Evolutionary conservation across 2,888 invertebrate genomes (phyloP).

Genomic region (Eilema griseolum): DNA sequence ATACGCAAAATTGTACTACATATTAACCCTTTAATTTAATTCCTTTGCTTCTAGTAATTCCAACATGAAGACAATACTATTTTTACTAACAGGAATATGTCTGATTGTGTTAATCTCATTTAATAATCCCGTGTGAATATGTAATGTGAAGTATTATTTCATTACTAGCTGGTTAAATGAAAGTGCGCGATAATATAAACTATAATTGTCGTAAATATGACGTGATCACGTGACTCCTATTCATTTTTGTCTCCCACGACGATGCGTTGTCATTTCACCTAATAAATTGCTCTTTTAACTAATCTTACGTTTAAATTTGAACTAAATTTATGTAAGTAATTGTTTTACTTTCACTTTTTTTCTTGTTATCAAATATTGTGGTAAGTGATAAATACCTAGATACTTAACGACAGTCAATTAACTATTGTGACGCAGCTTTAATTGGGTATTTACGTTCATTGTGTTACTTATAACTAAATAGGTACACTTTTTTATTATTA

Average conservation of each 20-base stretch:
- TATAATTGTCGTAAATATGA: conserved; percentile 69
- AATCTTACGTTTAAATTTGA: conserved; percentile 64
- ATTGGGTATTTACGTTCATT: not conserved
- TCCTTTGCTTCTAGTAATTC: too few species aligned
- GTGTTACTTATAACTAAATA: not conserved
- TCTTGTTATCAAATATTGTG: conserved; percentile 25
- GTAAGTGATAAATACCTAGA: conserved; percentile 5
- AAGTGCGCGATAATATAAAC: conserved; percentile 73
- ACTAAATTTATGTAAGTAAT: conserved; percentile 56
- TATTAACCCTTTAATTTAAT: conserved; percentile 4
- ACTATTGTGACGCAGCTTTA: not conserved
- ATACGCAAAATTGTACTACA: not conserved
- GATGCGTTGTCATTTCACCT: conserved; percentile 68
- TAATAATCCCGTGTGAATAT: conserved; percentile 36
- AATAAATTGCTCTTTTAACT: conserved; percentile 66
- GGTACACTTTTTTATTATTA: not conserved
- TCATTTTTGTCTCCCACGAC: conserved; percentile 82
- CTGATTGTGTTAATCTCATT: conserved; percentile 2
- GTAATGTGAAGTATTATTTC: conserved; percentile 34
- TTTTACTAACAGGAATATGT: conserved; percentile 2
- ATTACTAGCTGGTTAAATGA: conserved; percentile 64
- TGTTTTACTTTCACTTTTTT: conserved; percentile 55
- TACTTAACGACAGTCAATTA: conserved; percentile 6
- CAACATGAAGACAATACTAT: not conserved
- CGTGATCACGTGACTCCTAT: conserved; percentile 73